Evolutionary conservation across 2,888 invertebrate species (phyloP).

Genomic region (Tanypteryx hageni): DNA sequence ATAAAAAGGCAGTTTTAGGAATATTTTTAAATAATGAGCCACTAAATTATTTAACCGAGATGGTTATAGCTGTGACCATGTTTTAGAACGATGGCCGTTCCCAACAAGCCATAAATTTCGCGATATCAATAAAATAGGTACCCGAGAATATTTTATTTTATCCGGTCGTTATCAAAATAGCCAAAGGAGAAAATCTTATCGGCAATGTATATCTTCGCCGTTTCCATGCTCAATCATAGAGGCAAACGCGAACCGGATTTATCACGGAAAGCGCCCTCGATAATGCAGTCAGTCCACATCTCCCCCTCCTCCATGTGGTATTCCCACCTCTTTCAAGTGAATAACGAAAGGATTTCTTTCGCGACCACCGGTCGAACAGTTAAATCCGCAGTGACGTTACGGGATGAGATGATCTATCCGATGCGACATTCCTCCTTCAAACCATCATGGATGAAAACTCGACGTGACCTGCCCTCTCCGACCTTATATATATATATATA

Average conservation of each 20-base stretch:
- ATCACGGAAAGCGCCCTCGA: not conserved
- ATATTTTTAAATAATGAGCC: no score
- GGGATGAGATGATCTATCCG: not conserved
- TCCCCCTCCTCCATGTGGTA: not conserved
- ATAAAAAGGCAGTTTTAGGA: no score
- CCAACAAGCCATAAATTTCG: no score
- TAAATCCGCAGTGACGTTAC: slow-evolving; percentile 45
- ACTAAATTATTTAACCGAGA: no score
- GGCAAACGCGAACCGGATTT: not conserved
- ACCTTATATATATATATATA: not conserved
- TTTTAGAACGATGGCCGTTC: no score
- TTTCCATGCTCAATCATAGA: no score
- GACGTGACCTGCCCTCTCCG: not conserved
- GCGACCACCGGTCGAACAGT: slow-evolving; percentile 6
- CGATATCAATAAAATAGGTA: no score
- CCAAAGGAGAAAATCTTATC: no score
- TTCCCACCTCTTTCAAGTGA: slow-evolving; percentile 11
- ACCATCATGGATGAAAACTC: not conserved
- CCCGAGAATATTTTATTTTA: no score
- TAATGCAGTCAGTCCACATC: not conserved
- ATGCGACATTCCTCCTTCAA: not conserved
- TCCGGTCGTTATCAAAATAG: no score
- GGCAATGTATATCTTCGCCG: no score
- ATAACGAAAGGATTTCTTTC: slow-evolving; percentile 41
- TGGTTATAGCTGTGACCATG: no score